Percentiles rank a stretch among this genome's conserved stretches.
phyloP scores from a whole-genome alignment of 1,140 invertebrate species.

The Pseudomyrmex flavicornis region DNA sequence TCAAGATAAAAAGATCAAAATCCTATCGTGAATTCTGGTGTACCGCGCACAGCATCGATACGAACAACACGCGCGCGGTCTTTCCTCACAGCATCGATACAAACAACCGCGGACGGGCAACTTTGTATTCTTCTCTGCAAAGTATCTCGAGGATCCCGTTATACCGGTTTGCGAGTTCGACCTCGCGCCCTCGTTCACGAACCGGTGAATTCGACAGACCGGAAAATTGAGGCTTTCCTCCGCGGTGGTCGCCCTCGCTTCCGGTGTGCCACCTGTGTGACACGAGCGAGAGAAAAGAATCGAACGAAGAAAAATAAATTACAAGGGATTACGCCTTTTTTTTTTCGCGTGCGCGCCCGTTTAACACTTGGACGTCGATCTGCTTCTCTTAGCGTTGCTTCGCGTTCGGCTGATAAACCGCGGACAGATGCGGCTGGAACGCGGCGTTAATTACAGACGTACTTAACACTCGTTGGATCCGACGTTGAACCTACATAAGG shows the following conservation, averaged over 20 bases:
- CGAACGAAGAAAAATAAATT: conserved; percentile 54
- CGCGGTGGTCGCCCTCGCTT: conserved; percentile 65
- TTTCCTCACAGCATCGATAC: too few species aligned
- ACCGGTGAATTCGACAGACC: conserved; percentile 70
- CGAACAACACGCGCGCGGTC: too few species aligned
- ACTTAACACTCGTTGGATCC: background rate
- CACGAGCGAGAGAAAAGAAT: conserved; percentile 13
- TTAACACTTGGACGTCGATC: background rate
- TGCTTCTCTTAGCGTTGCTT: background rate
- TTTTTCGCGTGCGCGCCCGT: background rate
- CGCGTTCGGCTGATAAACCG: background rate
- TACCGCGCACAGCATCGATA: too few species aligned
- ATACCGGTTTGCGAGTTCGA: conserved; percentile 8
- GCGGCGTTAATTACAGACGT: background rate
- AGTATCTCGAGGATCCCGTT: conserved; percentile 26
- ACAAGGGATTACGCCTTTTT: conserved; percentile 29
- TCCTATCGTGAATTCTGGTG: too few species aligned
- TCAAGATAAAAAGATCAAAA: too few species aligned
- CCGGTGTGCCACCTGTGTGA: conserved; percentile 69
- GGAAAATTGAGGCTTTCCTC: conserved; percentile 78
- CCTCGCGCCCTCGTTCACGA: conserved; percentile 26
- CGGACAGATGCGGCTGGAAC: background rate
- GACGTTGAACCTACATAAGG: background rate
- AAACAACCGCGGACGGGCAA: too few species aligned
- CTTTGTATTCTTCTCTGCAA: background rate